A percentile compares a stretch with the other conserved stretches of the same genome.
Evolutionary conservation across 1,140 invertebrate species (phyloP).

Genomic region (Heliconius himera): DNA sequence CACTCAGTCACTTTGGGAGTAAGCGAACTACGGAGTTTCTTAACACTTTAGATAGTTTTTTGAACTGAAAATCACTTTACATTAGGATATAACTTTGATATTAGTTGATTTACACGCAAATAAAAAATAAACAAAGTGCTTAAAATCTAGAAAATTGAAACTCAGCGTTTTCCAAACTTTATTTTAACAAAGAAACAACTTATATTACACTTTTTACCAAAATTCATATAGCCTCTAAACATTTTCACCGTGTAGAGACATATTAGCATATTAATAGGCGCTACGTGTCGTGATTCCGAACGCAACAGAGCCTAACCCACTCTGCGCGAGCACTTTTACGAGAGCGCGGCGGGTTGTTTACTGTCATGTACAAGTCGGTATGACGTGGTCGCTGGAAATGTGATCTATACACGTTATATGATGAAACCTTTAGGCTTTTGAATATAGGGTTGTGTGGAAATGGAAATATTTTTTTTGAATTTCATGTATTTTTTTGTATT

Average conservation of each 20-base stretch:
- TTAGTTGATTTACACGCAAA: no score
- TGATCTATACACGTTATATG: slow-evolving; percentile 27
- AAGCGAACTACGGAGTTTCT: no score
- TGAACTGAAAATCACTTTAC: no score
- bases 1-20: no score
- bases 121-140: no score
- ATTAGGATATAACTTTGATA: no score
- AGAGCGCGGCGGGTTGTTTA: slow-evolving; percentile 17
- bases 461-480: no score
- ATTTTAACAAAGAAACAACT: neutral
- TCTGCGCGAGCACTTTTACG: slow-evolving; percentile 15
- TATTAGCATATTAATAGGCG: slow-evolving; percentile 34
- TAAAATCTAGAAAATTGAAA: neutral
- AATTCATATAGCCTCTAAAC: neutral
- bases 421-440: neutral
- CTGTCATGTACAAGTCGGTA: slow-evolving; percentile 30
- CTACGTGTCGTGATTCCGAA: slow-evolving; percentile 30
- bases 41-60: no score
- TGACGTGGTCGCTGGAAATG: slow-evolving; percentile 12
- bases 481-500: no score
- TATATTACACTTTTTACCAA: neutral
- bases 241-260: neutral
- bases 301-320: slow-evolving; percentile 28
- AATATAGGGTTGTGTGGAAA: neutral
- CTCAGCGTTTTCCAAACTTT: neutral